Conservation (phyloP, 2,113 vertebrate species). For the Casuarius casuarius region DNA sequence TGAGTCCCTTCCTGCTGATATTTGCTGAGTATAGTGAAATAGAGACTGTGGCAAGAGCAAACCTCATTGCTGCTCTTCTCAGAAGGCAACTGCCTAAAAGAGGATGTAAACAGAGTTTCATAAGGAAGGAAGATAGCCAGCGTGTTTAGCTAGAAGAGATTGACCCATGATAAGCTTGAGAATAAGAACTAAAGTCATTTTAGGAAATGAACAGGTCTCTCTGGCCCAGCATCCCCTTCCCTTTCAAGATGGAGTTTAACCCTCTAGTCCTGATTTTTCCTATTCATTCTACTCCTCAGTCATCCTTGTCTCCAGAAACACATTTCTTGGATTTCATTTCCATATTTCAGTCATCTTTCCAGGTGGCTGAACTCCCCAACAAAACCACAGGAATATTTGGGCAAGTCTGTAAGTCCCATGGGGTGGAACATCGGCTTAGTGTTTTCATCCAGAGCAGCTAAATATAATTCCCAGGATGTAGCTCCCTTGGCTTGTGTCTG, state of each 20-base stretch:
- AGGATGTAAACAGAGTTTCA: slow-evolving; percentile 66
- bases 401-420: not conserved
- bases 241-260: slow-evolving; percentile 15
- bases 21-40: slow-evolving; percentile 49
- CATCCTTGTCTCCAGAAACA: slow-evolving; percentile 10
- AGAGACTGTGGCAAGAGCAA: slow-evolving; percentile 17
- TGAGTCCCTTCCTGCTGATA: slow-evolving; percentile 31
- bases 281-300: not conserved
- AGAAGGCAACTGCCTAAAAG: slow-evolving; percentile 50
- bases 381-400: not conserved
- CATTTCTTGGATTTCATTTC: not conserved
- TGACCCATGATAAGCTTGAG: slow-evolving; percentile 48
- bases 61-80: slow-evolving; percentile 14
- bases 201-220: slow-evolving; percentile 8
- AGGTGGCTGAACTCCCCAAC: not conserved
- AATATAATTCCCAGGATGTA: not conserved
- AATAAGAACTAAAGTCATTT: slow-evolving; percentile 22
- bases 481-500: not conserved
- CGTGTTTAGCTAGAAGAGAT: slow-evolving; percentile 24
- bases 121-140: slow-evolving; percentile 61
- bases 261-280: not conserved
- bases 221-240: not conserved
- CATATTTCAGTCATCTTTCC: not conserved
- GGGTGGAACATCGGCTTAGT: not conserved
- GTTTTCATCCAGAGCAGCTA: not conserved